Base-by-base conservation (phyloP, 1,140 invertebrate genomes). In the Drosophila varians region DNA sequence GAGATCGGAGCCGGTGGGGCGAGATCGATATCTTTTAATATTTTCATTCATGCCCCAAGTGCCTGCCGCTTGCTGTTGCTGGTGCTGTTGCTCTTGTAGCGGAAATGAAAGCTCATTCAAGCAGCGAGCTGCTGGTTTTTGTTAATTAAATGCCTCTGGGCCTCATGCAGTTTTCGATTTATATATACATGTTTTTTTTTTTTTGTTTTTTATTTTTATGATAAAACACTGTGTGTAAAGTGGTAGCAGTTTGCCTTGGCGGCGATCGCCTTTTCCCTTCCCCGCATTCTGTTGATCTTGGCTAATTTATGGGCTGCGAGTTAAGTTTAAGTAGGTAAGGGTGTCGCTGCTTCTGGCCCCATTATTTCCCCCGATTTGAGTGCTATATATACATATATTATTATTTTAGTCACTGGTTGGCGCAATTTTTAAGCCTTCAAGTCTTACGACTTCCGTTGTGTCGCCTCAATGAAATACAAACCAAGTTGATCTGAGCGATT, bases 11-110 rank as follows among this genome's bases (percentile, higher is more conserved):
- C 28, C 23, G 42, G 23, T 4, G 23, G 23, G 14, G 54, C 43
- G 14, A 53, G 78, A 82, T 82, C 80, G 76, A 84, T 84, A 84
- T 84, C 80, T 84, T 72, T 79, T 80, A 86, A 84, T 84, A 84
- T 82, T 80, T 80, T 80, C 77, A 80, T 80, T 82, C 77, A 80
- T 82, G 77, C 72, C 73, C 38, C 72, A 42, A 78, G 74, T 83
- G 69, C 38, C 51, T 83, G 75, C 38, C 47, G 36, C 21, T 21
- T 54, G 36, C n/a, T n/a, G n/a, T n/a, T n/a, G n/a, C n/a, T n/a
- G n/a, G n/a, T n/a, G n/a, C n/a, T n/a, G n/a, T n/a, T n/a, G n/a
- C 25, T 61, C 74, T 57, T 71, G 66, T 52, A 47, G 76, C 79
- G 79, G 79, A 84, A 84, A 84, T 84, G 79, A 84, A 84, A 80